These are phyloP conservation scores for Nemotelus pantherinus DNA, from an alignment of 2,888 invertebrate species.

Conservation along the genomic window DNA sequence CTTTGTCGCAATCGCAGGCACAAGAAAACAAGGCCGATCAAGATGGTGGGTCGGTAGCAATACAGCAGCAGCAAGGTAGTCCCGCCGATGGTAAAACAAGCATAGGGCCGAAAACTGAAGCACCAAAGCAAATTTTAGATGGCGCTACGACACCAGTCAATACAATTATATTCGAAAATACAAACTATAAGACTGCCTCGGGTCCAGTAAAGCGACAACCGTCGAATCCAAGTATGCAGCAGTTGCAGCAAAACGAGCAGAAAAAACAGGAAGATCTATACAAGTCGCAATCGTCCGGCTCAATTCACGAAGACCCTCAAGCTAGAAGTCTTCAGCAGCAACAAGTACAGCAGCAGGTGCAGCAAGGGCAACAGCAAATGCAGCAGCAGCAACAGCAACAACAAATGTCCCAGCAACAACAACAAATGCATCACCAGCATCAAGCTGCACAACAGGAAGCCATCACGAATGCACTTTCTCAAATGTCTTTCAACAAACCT, in stretches of 20 bases:
- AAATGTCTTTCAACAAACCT: constrained; percentile 70
- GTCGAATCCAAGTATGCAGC: constrained; percentile 56
- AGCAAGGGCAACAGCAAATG: constrained; percentile 58
- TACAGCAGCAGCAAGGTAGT: constrained; percentile 43
- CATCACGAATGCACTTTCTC: constrained; percentile 70
- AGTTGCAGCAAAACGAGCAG: constrained; percentile 45
- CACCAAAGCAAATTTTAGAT: constrained; percentile 68
- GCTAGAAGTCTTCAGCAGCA: constrained; percentile 14
- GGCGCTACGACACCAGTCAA: constrained; percentile 83
- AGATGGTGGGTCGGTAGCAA: constrained; percentile 46
- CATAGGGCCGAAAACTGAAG: neutral
- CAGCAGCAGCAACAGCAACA: constrained; percentile 64
- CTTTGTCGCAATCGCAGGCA: constrained; percentile 65
- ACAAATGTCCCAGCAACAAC: constrained; percentile 47
- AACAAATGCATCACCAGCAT: constrained; percentile 44
- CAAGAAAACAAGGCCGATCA: constrained; percentile 36
- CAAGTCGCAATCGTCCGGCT: constrained; percentile 48
- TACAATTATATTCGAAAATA: constrained; percentile 91
- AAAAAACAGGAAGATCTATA: constrained; percentile 52
- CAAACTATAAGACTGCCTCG: constrained; percentile 83
- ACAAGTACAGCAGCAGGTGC: constrained; percentile 61
- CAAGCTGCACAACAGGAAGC: constrained; percentile 62
- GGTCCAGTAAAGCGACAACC: constrained; percentile 66
- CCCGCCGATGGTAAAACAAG: constrained; percentile 1
- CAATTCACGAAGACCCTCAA: constrained; percentile 59